These are phyloP conservation scores for Hippocampus mohnikei DNA, from an alignment of 2,113 vertebrate species.

Conservation along the genomic window DNA sequence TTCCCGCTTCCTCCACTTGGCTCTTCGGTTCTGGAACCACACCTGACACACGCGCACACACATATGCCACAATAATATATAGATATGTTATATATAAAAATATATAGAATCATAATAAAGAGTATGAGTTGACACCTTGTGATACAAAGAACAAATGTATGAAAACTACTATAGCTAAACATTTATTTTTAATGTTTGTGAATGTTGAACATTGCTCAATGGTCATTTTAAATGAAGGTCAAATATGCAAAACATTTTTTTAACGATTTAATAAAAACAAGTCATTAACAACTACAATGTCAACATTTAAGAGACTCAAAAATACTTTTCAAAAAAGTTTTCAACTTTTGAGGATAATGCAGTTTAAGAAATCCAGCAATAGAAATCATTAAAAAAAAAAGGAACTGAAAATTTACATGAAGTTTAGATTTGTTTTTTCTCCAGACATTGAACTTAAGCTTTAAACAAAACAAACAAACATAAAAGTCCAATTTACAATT, in stretches of 20 bases:
- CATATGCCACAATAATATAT: not conserved
- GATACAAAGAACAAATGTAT: not conserved
- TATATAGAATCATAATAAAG: not conserved
- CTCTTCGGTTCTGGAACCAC: constrained; percentile 98
- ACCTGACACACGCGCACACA: constrained; percentile 71
- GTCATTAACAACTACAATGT: not conserved
- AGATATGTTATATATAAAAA: too few species aligned
- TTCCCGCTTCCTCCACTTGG: constrained; percentile 97
- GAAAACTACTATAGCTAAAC: too few species aligned
- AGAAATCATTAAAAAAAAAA: not conserved
- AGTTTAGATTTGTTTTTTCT: not conserved
- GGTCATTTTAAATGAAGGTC: not conserved
- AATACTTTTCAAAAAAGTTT: not conserved
- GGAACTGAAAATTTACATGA: not conserved
- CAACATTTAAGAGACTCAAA: not conserved
- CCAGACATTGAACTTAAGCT: too few species aligned
- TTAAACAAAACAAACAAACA: too few species aligned
- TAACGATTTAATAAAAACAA: not conserved
- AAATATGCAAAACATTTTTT: not conserved
- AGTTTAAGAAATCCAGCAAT: not conserved
- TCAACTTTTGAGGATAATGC: not conserved
- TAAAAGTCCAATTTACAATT: too few species aligned
- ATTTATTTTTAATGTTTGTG: not conserved
- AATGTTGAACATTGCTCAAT: not conserved
- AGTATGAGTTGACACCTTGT: not conserved